A percentile compares a stretch with the other conserved stretches of the same genome.
phyloP scores from a whole-genome alignment of 2,888 invertebrate genomes.

The Apamea monoglypha region DNA sequence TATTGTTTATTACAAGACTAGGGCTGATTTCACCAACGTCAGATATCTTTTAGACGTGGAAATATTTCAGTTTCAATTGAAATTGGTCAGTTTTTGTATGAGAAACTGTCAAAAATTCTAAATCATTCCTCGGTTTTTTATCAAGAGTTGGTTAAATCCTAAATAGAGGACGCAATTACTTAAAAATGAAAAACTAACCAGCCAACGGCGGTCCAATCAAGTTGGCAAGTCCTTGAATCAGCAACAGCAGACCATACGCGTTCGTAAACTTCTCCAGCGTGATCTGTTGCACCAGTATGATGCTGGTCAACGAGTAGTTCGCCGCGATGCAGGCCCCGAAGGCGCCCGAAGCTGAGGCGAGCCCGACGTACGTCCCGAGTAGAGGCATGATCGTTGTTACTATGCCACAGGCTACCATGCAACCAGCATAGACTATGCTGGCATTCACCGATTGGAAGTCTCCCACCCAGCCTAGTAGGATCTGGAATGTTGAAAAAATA shows the following conservation, averaged over 20 bases:
- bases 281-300: constrained; percentile 97
- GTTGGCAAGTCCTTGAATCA: constrained; percentile 97
- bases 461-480: constrained; percentile 96
- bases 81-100: neutral
- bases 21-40: neutral
- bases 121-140: neutral
- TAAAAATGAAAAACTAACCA: constrained; percentile 90
- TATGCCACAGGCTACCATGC: constrained; percentile 93
- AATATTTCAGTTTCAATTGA: too few relatives aligned
- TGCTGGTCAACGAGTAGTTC: constrained; percentile 97
- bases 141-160: neutral
- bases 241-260: constrained; percentile 96
- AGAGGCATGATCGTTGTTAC: constrained; percentile 93
- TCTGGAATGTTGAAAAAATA: constrained; percentile 85
- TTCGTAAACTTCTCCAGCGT: constrained; percentile 97
- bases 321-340: constrained; percentile 98
- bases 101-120: neutral
- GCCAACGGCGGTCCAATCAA: constrained; percentile 97
- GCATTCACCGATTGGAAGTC: constrained; percentile 95
- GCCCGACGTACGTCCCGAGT: constrained; percentile 88
- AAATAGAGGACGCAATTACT: neutral
- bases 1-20: neutral
- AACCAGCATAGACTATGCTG: constrained; percentile 94
- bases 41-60: neutral
- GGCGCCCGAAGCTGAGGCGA: constrained; percentile 93